These are phyloP conservation scores for Troglohyphantes excavatus DNA, from an alignment of 2,888 invertebrate genomes.

Conservation along the genomic window DNA sequence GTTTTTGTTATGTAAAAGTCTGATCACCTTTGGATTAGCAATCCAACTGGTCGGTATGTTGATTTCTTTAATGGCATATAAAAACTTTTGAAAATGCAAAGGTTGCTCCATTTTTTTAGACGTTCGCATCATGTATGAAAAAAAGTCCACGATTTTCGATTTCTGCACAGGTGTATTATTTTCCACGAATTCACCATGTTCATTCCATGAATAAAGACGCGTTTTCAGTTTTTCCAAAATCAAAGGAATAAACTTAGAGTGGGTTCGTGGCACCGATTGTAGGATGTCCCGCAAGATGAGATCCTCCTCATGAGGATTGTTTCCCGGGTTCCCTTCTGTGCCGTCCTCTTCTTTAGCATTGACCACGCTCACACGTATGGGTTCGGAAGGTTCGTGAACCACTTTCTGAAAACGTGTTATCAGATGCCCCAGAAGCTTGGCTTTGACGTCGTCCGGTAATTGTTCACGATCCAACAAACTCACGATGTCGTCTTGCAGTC, in stretches of 20 bases:
- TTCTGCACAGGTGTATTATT: background rate
- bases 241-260: conserved; percentile 3
- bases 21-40: background rate
- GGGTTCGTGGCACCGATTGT: background rate
- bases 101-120: background rate
- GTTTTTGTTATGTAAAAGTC: background rate
- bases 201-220: conserved; percentile 10
- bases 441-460: conserved; percentile 55
- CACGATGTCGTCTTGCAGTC: conserved; percentile 21
- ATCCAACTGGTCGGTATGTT: conserved; percentile 12
- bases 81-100: background rate
- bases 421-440: conserved; percentile 44
- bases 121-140: background rate
- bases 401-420: conserved; percentile 44
- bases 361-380: conserved; percentile 17
- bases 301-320: background rate
- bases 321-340: background rate
- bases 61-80: conserved; percentile 17
- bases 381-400: conserved; percentile 26
- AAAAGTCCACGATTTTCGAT: conserved; percentile 2
- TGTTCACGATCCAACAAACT: conserved; percentile 23
- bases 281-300: background rate
- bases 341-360: conserved; percentile 2
- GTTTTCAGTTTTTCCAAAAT: conserved; percentile 11
- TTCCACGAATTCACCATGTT: background rate